Evolutionary conservation across 2,113 vertebrate species (phyloP).

Genomic region (Charadrius vociferus): DNA sequence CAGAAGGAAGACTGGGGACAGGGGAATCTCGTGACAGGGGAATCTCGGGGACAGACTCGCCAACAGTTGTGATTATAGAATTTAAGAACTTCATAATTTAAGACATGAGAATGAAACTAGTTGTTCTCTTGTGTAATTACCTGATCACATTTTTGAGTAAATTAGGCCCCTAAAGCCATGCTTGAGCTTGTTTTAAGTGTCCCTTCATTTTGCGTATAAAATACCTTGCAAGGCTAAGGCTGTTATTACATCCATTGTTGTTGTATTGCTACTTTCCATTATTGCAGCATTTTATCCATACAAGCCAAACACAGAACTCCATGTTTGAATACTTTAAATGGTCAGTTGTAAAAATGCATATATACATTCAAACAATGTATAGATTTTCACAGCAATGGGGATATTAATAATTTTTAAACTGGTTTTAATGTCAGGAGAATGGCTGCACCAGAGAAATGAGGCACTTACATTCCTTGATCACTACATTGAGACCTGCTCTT

Average conservation of each 20-base stretch:
- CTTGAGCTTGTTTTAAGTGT: background rate
- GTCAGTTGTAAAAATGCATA: background rate
- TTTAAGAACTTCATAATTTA: background rate
- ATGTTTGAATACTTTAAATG: background rate
- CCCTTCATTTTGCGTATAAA: background rate
- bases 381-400: background rate
- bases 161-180: background rate
- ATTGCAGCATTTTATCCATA: background rate
- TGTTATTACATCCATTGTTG: background rate
- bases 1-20: background rate
- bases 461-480: accelerated
- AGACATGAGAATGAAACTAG: background rate
- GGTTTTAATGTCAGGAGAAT: background rate
- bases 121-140: background rate
- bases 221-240: background rate
- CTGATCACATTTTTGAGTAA: background rate
- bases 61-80: background rate
- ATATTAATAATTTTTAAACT: background rate
- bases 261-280: background rate
- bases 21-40: background rate
- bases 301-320: background rate
- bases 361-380: background rate
- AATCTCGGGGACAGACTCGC: background rate
- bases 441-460: background rate
- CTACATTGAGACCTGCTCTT: background rate